Evolutionary conservation across 2,113 vertebrate genomes (phyloP), one percentile per base, ranked within the genome.

Genomic region (Melanerpes aurifrons): DNA sequence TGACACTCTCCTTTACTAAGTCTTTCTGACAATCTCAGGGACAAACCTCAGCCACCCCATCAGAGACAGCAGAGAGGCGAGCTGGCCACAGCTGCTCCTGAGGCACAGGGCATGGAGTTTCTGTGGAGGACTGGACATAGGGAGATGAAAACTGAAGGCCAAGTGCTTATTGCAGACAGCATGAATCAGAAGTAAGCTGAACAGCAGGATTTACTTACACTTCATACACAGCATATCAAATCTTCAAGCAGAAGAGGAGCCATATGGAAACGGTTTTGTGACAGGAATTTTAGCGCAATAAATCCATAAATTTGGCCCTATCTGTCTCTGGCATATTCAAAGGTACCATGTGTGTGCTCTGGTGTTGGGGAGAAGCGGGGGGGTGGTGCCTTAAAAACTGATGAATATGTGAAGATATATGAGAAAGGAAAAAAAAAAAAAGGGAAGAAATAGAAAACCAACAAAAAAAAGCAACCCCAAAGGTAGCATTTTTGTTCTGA

Each of bases 141-240:
- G 26, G 68, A n/a, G 48, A 21, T 21, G 62, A 73, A 48, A 37
- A 48, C 16, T 0, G 0, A 57, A 81, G 73, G 81, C 82, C 48
- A 85, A 84, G 40, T 0, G 2, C 25, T 78, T 22, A 1, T 8
- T 63, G 78, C 61, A 32, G 37, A 31, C 72, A 74, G 86, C 53
- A 13, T 37, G 95, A 95, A 74, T 11, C 93, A 82, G 71, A 87
- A 84, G 71, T 57, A 29, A 78, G 75, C 22, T 89, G 94, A 94
- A 92, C 89, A 77, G 77, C 89, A 94, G 82, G 87, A 84, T 92
- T 94, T 94, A 94, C 93, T 95, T 68, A 95, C 87, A 86, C 94
- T 96, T 94, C 75, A 86, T 54, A 73, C 79, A 90, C 86, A 91
- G 86, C 40, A 10, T 40, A 50, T 18, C 86, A 94, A 95, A 96